Conservation (phyloP, 2,113 vertebrate species). For the Microtus pennsylvanicus region DNA sequence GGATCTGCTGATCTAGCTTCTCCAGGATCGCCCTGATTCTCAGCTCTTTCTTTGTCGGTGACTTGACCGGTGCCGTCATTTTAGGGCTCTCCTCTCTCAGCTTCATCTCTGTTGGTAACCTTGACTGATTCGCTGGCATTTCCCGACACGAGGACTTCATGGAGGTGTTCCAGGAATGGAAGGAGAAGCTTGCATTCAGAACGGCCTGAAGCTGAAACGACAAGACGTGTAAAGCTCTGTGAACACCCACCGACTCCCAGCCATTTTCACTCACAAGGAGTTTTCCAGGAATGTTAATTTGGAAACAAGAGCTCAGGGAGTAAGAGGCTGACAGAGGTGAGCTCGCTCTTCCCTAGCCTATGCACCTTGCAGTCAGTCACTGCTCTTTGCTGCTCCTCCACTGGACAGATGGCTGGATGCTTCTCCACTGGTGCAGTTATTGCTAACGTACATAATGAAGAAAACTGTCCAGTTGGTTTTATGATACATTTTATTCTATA, state of each 20-base stretch:
- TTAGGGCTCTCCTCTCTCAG: neutral
- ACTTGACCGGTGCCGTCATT: accelerated
- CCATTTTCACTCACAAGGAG: neutral
- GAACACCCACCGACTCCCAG: neutral
- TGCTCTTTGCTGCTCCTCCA: neutral
- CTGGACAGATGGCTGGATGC: neutral
- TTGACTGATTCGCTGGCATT: neutral
- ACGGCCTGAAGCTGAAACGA: conserved; percentile 42
- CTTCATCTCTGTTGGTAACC: conserved; percentile 2
- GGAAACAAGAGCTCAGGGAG: neutral
- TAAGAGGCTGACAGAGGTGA: neutral
- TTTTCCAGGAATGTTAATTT: neutral
- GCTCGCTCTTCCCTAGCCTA: neutral
- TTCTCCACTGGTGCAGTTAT: neutral
- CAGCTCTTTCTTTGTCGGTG: conserved; percentile 28
- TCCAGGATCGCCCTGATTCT: conserved; percentile 51
- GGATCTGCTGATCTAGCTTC: conserved; percentile 58
- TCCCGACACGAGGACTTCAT: neutral
- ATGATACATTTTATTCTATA: neutral
- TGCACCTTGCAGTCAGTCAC: neutral
- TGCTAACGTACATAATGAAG: neutral
- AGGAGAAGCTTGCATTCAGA: neutral
- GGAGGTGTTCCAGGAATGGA: neutral
- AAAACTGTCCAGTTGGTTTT: neutral
- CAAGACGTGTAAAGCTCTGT: neutral